Percentiles rank a stretch among this genome's conserved stretches.
These are phyloP conservation scores for Uloborus diversus DNA, from an alignment of 1,140 invertebrate species.

Conservation along the genomic window DNA sequence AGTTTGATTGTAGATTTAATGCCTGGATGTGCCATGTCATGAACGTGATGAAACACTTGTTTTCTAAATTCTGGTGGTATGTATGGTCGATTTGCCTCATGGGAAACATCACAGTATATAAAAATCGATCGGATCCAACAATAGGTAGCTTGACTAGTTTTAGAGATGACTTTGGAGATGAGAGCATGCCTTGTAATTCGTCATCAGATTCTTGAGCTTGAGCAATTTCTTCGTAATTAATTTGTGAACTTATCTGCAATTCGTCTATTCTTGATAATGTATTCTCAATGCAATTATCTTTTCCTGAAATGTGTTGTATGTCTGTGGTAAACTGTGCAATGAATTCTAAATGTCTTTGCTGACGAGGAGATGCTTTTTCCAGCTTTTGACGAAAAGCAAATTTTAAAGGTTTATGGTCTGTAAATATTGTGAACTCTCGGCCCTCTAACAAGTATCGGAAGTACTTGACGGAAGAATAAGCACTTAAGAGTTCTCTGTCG, in stretches of 20 bases:
- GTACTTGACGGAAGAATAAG: conserved; percentile 59
- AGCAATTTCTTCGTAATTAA: conserved; percentile 5
- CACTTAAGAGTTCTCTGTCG: conserved; percentile 61
- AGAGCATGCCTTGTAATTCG: not conserved
- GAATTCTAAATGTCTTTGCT: conserved; percentile 62
- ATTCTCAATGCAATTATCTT: conserved; percentile 60
- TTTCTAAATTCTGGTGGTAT: not conserved
- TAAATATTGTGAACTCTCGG: conserved; percentile 59
- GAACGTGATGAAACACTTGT: not conserved
- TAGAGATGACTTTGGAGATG: not conserved
- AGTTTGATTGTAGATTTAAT: not conserved
- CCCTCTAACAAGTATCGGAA: conserved; percentile 61
- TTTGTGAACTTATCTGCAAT: not conserved
- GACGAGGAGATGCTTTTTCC: conserved; percentile 56
- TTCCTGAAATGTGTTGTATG: conserved; percentile 63
- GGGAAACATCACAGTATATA: no score
- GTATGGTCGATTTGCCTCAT: no score
- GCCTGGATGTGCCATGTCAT: not conserved
- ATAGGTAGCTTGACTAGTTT: no score
- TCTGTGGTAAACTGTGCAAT: conserved; percentile 64
- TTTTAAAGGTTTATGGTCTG: conserved; percentile 61
- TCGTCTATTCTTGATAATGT: conserved; percentile 29
- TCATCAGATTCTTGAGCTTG: conserved; percentile 5
- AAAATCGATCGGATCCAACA: no score
- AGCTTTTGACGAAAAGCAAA: conserved; percentile 54